These are phyloP conservation scores for Hypomesus transpacificus DNA, from an alignment of 2,113 vertebrate species.

Conservation along the genomic window DNA sequence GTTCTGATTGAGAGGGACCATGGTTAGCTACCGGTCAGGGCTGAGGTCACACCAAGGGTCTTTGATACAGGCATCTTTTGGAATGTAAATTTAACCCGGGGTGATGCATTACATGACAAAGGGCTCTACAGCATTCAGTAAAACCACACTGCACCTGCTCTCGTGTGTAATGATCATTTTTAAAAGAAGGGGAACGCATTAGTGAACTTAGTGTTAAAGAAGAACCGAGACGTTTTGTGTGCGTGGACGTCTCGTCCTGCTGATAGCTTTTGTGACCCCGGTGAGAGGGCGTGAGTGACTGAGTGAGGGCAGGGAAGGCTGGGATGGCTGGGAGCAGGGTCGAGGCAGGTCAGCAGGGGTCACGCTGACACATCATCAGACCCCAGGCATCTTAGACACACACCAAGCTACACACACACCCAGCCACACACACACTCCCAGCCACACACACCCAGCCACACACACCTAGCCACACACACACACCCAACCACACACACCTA, in stretches of 20 bases:
- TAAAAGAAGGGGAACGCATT: too few relatives aligned
- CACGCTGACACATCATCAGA: neutral
- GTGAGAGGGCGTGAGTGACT: slow-evolving; percentile 57
- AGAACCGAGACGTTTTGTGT: slow-evolving; percentile 17
- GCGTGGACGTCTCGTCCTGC: slow-evolving; percentile 55
- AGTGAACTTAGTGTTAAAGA: too few relatives aligned
- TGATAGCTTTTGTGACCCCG: slow-evolving; percentile 44
- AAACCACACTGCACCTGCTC: slow-evolving; percentile 60
- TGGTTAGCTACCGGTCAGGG: slow-evolving; percentile 19
- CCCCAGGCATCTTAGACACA: too few relatives aligned
- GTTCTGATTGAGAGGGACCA: slow-evolving; percentile 47
- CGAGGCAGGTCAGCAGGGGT: slow-evolving; percentile 36
- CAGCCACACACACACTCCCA: too few relatives aligned
- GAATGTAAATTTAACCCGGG: slow-evolving; percentile 66
- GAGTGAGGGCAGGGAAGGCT: slow-evolving; percentile 58
- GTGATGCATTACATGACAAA: slow-evolving; percentile 57
- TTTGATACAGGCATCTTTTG: slow-evolving; percentile 56
- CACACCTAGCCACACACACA: too few relatives aligned
- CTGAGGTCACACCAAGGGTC: slow-evolving; percentile 46
- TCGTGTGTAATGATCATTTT: slow-evolving; percentile 48
- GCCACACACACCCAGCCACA: too few relatives aligned
- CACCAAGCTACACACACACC: too few relatives aligned
- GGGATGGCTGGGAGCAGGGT: slow-evolving; percentile 42
- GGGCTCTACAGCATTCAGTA: slow-evolving; percentile 36
- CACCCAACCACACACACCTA: too few relatives aligned